Conservation (phyloP, 2,113 vertebrate genomes). For the Varanus salvator region DNA sequence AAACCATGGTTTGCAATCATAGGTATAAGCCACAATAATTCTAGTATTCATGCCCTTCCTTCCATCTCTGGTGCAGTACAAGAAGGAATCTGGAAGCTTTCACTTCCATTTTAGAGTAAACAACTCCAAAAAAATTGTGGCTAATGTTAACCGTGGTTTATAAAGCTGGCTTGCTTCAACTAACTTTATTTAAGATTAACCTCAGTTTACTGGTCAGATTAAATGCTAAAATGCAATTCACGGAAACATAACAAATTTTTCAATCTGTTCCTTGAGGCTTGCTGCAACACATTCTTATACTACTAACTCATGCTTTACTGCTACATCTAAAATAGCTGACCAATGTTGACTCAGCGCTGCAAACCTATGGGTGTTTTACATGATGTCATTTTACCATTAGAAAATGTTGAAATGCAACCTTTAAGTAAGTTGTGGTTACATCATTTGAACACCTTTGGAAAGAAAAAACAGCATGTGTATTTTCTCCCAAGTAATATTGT, state of each 20-base stretch:
- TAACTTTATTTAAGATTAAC: background rate
- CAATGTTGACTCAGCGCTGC: background rate
- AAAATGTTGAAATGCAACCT: constrained; percentile 1
- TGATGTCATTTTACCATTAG: background rate
- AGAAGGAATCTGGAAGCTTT: background rate
- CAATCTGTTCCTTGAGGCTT: background rate
- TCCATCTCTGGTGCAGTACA: background rate
- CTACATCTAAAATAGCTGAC: background rate
- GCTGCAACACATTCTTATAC: background rate
- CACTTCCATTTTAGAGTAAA: background rate
- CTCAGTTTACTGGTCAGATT: background rate
- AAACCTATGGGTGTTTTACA: background rate
- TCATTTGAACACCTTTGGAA: constrained; percentile 53
- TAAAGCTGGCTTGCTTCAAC: background rate
- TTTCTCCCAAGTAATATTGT: constrained; percentile 74
- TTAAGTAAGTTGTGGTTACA: constrained; percentile 66
- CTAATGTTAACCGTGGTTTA: background rate
- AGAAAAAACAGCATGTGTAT: constrained; percentile 63
- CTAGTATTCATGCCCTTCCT: background rate
- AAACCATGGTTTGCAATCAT: background rate
- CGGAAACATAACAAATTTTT: too few relatives aligned
- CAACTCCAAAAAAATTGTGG: background rate
- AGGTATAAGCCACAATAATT: background rate
- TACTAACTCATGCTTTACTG: background rate
- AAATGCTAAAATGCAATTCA: too few relatives aligned